Conservation (phyloP, 2,113 vertebrate genomes). For the Naja naja region DNA sequence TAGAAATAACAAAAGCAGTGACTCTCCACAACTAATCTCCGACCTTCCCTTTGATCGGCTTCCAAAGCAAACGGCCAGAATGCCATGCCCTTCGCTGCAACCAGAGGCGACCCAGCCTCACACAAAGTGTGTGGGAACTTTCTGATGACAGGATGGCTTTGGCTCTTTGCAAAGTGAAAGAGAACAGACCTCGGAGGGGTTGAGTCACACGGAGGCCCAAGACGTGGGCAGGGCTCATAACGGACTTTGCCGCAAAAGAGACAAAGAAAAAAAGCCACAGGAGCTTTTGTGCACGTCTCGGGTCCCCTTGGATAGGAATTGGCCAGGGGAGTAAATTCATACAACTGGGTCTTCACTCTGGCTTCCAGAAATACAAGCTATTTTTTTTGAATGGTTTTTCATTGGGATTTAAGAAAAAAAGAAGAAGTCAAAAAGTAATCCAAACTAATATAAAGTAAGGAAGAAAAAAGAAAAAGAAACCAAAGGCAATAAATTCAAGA, state of each 20-base stretch:
- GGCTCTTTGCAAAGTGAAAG: neutral
- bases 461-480: neutral
- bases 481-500: neutral
- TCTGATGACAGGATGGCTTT: neutral
- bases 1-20: neutral
- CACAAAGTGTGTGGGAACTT: neutral
- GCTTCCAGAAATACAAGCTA: neutral
- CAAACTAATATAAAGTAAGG: neutral
- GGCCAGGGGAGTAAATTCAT: neutral
- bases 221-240: neutral
- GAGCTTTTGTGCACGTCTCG: neutral
- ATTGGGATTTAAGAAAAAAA: neutral
- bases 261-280: neutral
- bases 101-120: neutral
- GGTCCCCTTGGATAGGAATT: neutral
- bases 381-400: neutral
- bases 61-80: neutral
- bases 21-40: neutral
- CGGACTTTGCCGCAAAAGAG: neutral
- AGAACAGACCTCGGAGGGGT: neutral
- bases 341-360: neutral
- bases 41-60: neutral
- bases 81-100: neutral
- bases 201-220: neutral
- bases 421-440: neutral